Evolutionary conservation across 2,888 invertebrate genomes (phyloP), one percentile per base, ranked within the genome.

Genomic region (Eurois occulta): DNA sequence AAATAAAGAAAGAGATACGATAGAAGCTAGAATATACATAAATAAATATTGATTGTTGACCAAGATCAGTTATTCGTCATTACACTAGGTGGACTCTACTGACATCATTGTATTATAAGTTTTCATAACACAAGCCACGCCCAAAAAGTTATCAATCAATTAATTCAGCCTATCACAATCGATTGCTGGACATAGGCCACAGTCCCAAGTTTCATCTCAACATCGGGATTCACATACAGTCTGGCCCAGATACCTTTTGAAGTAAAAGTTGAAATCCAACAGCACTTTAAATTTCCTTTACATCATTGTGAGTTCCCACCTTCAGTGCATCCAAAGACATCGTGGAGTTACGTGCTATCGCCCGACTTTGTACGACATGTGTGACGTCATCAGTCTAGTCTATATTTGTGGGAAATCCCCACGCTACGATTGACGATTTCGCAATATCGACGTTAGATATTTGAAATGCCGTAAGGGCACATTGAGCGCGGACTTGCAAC

Each of bases 41-140:
- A 35, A 7, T 35, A 18, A 43, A 43, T 38, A 35, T 38, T 73
- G 38, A 41, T 65, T 80, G 43, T 41, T 78, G 55, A 46, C 21
- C 24, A 35, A 70, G 43, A 24, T 43, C 55, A 66, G 76, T 76
- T 21, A 75, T 35, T n/a, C 21, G 32, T 11, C 21, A 74, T 72
- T 7, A 41, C 24, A 16, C 43, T 52, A 38, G 28, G 48, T 18
- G 10, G 38, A 32, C 16, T 58, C 28, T 43, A 52, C 21, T 35
- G 35, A 24, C n/a, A 75, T 24, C 11, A 18, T 28, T 35, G 35
- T 24, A 16, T 11, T n/a, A 24, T 18, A 41, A 74, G 16, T 48
- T 75, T 1, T 41, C 73, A 38, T 72, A 52, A 32, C 24, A 73
- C n/a, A 60, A 38, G 24, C n/a, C 32, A 62, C 62, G 16, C 32